Percentiles rank a stretch among this genome's conserved stretches.
Evolutionary conservation across 2,888 invertebrate species (phyloP).

Genomic region (Tenthredo distinguenda): DNA sequence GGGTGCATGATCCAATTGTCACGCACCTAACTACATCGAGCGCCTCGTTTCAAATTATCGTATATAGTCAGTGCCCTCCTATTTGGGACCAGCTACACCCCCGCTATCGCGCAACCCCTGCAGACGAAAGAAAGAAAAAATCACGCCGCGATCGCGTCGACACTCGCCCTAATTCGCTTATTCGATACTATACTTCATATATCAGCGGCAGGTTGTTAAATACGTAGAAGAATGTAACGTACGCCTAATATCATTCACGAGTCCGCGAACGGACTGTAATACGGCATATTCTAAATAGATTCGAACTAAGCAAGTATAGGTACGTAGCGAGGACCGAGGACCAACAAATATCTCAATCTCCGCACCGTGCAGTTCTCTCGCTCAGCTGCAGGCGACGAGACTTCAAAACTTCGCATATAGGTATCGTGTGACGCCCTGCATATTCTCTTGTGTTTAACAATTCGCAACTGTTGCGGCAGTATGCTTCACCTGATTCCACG

Average conservation of each 20-base stretch:
- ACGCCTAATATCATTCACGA: too few relatives aligned
- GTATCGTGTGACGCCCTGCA: background rate
- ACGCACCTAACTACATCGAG: background rate
- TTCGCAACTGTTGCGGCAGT: conserved; percentile 39
- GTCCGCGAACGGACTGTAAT: background rate
- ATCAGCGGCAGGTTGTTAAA: too few relatives aligned
- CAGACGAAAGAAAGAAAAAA: background rate
- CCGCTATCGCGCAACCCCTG: background rate
- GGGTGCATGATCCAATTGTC: conserved; percentile 25
- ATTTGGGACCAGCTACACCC: background rate
- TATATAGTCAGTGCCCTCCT: background rate
- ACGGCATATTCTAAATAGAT: background rate
- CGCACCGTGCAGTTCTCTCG: background rate
- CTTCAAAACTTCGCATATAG: background rate
- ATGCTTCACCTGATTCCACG: background rate
- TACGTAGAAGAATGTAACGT: too few relatives aligned
- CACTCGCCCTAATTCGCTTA: too few relatives aligned
- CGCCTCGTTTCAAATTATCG: background rate
- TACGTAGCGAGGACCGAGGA: background rate
- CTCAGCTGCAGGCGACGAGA: background rate
- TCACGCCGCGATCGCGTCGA: too few relatives aligned
- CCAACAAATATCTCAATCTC: background rate
- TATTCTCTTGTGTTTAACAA: background rate
- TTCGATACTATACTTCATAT: background rate
- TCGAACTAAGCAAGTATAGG: background rate